Conservation (phyloP, 2,113 vertebrate species). For the Orycteropus afer region DNA sequence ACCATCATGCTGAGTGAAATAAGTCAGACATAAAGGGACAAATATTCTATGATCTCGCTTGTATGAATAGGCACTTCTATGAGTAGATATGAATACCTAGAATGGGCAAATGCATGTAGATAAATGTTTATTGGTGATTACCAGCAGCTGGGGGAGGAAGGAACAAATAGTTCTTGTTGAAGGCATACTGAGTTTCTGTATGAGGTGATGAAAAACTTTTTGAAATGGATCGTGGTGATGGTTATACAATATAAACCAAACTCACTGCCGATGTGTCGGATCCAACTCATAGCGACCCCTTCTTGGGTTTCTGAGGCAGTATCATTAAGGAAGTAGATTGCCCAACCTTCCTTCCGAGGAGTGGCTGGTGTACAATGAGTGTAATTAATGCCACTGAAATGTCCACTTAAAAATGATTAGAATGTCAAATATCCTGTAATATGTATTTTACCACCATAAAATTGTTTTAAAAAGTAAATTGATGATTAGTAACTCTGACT, state of each 20-base stretch:
- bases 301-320: no score
- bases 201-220: not conserved
- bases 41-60: no score
- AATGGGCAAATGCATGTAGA: not conserved
- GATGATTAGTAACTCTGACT: constrained; percentile 11
- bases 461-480: not conserved
- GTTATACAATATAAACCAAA: not conserved
- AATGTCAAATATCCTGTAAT: no score
- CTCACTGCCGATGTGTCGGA: no score
- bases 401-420: not conserved
- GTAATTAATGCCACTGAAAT: not conserved
- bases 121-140: not conserved
- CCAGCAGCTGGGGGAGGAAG: not conserved
- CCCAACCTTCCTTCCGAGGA: no score
- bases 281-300: no score
- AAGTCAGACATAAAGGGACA: not conserved
- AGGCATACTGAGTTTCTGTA: not conserved
- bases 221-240: not conserved
- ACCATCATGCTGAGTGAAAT: not conserved
- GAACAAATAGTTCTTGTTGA: not conserved
- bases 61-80: no score
- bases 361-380: no score
- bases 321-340: no score
- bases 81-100: not conserved
- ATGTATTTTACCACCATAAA: no score